A percentile compares a stretch with the other conserved stretches of the same genome.
Evolutionary conservation across 2,888 invertebrate genomes (phyloP).

Genomic region (Noctuana brunneofusca): DNA sequence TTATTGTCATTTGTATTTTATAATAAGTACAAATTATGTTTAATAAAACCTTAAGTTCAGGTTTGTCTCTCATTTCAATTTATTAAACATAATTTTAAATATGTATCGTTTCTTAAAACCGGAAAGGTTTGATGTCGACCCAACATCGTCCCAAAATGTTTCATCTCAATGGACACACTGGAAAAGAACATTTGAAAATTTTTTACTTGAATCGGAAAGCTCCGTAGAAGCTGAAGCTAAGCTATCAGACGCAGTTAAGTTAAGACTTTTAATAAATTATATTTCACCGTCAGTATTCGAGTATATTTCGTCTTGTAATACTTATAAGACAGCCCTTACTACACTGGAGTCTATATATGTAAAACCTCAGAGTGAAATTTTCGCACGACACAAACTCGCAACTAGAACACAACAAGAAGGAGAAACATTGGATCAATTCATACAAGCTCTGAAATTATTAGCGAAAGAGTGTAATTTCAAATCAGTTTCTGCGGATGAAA

Average conservation of each 20-base stretch:
- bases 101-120: conserved; percentile 1
- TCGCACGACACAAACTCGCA: conserved; percentile 1
- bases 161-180: conserved; percentile 2
- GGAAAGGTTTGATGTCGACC: not conserved
- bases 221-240: not conserved
- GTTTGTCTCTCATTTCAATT: too few relatives aligned
- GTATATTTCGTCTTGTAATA: not conserved
- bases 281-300: not conserved
- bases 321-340: not conserved
- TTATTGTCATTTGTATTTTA: too few relatives aligned
- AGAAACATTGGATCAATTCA: not conserved
- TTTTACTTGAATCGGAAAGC: not conserved
- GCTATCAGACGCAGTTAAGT: not conserved
- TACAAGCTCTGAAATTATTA: conserved; percentile 3
- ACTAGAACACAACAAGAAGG: conserved; percentile 4
- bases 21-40: too few relatives aligned
- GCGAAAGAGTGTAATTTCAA: conserved; percentile 20
- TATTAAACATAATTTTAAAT: conserved; percentile 1
- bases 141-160: not conserved
- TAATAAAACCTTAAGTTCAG: too few relatives aligned
- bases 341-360: conserved; percentile 1
- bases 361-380: conserved; percentile 5
- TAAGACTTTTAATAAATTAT: conserved; percentile 8
- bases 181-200: not conserved
- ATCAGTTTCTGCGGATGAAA: conserved; percentile 4